Evolutionary conservation across 2,797 vertebrate genomes (phyloP), one percentile per base, ranked within the genome.

Genomic region (Cuniculus paca): DNA sequence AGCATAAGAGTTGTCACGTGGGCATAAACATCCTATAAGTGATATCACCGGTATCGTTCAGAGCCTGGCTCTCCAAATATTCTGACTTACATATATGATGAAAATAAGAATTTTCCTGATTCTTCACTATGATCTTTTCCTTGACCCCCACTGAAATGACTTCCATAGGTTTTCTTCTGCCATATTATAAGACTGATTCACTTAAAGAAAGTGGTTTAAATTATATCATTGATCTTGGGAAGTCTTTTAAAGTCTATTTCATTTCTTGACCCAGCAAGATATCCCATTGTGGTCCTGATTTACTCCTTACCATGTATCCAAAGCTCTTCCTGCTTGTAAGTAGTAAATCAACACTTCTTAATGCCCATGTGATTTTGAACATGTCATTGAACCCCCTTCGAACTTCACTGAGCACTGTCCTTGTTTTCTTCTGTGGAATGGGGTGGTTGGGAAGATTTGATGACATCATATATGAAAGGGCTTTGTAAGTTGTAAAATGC

Each of bases 91-190:
- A n/a, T 95, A 90, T 90, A 95, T 97, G 94, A 96, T 94, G 81
- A 70, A 89, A 98, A 98, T 97, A 96, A 98, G 90, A 97, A 75
- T 60, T 22, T 85, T n/a, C 96, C 96, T 91, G 83, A 68, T 97
- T 97, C 94, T 97, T 85, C 94, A 84, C 90, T 97, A 82, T 97
- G 97, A 98, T 97, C 96, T 98, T 97, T 98, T 98, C 93, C 94
- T 96, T 98, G 95, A 98, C 96, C 95, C 85, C 2, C 22, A 74
- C 42, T 96, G 97, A 96, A 98, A 98, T 95, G 95, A 96, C 94
- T 98, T 97, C 95, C 91, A 92, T 92, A 97, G 97, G 94, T 97
- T 97, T 98, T 60, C 94, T 97, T 97, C 90, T 96, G 97, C 93
- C 82, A 96, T 96, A 80, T 96, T 97, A 92, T 97, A 97, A 93